Evolutionary conservation across 2,888 invertebrate genomes (phyloP).

Genomic region (Calameuta pallipes): DNA sequence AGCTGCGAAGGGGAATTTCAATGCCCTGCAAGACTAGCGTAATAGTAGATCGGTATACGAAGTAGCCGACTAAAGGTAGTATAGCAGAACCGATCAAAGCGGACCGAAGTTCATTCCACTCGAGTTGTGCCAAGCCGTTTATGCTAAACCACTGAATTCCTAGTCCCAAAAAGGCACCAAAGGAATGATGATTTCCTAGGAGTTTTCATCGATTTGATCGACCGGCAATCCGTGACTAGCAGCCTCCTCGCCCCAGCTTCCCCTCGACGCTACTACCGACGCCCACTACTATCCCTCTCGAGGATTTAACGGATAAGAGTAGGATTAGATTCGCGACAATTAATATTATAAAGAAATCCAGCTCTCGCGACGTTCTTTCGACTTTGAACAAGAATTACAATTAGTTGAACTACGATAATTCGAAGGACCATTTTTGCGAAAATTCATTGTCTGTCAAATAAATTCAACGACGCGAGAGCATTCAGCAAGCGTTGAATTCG

Average conservation of each 20-base stretch:
- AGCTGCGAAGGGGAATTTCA: background rate
- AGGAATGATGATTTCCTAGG: background rate
- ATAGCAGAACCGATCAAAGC: slow-evolving; percentile 39
- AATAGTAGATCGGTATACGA: background rate
- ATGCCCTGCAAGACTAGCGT: slow-evolving; percentile 12
- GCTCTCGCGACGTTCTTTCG: background rate
- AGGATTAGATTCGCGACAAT: background rate
- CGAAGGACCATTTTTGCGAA: background rate
- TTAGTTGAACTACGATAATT: background rate
- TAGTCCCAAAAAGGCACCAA: background rate
- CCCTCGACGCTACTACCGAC: background rate
- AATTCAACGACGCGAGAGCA: background rate
- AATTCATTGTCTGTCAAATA: background rate
- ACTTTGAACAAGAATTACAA: background rate
- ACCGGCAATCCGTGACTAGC: background rate
- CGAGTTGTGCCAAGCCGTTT: slow-evolving; percentile 19
- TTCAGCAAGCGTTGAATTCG: background rate
- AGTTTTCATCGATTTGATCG: background rate
- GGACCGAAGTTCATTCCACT: slow-evolving; percentile 46
- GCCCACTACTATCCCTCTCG: background rate
- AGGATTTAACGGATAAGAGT: background rate
- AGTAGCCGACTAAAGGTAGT: background rate
- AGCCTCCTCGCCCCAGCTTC: background rate
- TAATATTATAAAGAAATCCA: background rate
- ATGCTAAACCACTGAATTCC: slow-evolving; percentile 24